Evolutionary conservation across 2,113 vertebrate species (phyloP).

Genomic region (Pseudopipra pipra): DNA sequence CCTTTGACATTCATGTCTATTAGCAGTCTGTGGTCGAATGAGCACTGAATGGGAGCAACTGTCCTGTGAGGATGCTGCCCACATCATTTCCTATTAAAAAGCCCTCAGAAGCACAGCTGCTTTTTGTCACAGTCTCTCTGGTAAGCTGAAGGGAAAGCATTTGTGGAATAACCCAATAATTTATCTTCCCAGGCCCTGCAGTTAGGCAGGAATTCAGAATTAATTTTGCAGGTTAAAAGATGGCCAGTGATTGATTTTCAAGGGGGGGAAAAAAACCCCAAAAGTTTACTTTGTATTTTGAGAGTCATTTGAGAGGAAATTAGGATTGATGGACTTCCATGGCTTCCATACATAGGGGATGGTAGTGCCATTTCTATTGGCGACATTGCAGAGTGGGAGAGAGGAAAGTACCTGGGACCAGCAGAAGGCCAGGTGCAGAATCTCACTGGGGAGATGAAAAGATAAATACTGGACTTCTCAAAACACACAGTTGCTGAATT

Average conservation of each 20-base stretch:
- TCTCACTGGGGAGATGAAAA: not conserved
- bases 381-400: too few species aligned
- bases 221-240: not conserved
- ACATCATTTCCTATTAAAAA: not conserved
- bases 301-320: not conserved
- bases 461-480: not conserved
- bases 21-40: not conserved
- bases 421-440: not conserved
- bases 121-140: not conserved
- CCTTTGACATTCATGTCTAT: not conserved
- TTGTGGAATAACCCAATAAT: not conserved
- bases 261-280: not conserved
- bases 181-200: not conserved
- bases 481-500: not conserved
- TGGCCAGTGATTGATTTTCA: not conserved
- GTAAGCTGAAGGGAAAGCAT: not conserved
- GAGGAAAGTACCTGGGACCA: not conserved
- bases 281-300: not conserved
- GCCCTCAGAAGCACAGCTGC: not conserved
- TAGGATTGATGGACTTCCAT: not conserved
- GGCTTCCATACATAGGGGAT: not conserved
- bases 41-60: not conserved
- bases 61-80: not conserved
- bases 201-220: not conserved
- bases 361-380: not conserved